These are phyloP conservation scores for Drosophila nr. fundita DNA, from an alignment of 2,888 invertebrate genomes.

Conservation along the genomic window DNA sequence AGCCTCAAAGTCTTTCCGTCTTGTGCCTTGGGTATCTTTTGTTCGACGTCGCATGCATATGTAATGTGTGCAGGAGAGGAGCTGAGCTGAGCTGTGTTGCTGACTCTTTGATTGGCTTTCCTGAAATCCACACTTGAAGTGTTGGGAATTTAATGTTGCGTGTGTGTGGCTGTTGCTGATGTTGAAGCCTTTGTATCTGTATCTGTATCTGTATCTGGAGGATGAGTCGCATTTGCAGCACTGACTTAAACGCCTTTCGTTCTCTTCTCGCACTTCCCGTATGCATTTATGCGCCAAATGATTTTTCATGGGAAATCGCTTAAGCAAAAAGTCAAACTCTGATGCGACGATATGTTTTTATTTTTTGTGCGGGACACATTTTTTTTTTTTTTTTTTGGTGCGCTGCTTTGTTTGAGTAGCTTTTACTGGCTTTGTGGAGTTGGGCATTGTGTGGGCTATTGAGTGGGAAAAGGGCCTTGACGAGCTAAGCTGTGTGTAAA, in stretches of 20 bases:
- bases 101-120: slow-evolving; percentile 59
- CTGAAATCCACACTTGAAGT: slow-evolving; percentile 67
- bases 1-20: background rate
- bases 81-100: background rate
- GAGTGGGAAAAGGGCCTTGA: slow-evolving; percentile 41
- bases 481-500: slow-evolving; percentile 27
- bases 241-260: slow-evolving; percentile 50
- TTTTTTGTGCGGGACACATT: slow-evolving; percentile 29
- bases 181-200: background rate
- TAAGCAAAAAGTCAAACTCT: slow-evolving; percentile 42
- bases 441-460: slow-evolving; percentile 8
- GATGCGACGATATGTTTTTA: slow-evolving; percentile 31
- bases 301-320: slow-evolving; percentile 63
- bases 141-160: slow-evolving; percentile 57
- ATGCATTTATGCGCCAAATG: slow-evolving; percentile 58
- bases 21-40: slow-evolving; percentile 32
- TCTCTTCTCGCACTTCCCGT: slow-evolving; percentile 14
- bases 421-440: slow-evolving; percentile 6
- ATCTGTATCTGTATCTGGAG: slow-evolving; percentile 1
- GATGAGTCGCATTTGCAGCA: slow-evolving; percentile 27
- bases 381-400: slow-evolving; percentile 5
- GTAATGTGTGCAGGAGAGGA: slow-evolving; percentile 40
- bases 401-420: slow-evolving; percentile 16
- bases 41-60: slow-evolving; percentile 51
- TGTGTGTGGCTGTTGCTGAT: slow-evolving; percentile 28